A percentile compares a stretch with the other conserved stretches of the same genome.
Evolutionary conservation across 1,140 invertebrate genomes (phyloP).

Genomic region (Ceratina japonica): DNA sequence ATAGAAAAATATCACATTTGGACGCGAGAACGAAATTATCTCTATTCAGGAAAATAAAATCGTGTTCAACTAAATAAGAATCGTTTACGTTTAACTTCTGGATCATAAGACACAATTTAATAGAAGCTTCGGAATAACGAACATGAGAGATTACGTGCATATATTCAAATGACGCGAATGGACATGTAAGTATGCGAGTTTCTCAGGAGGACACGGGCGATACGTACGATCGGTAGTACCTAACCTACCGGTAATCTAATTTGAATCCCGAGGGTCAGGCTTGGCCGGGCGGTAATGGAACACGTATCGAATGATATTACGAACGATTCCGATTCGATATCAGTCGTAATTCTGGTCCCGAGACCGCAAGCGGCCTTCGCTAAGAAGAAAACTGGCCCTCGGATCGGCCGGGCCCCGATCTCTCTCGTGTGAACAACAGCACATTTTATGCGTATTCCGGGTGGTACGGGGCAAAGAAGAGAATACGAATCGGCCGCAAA

Average conservation of each 20-base stretch:
- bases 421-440: constrained; percentile 50
- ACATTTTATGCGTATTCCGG: constrained; percentile 51
- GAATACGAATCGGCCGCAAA: constrained; percentile 17
- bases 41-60: too few relatives aligned
- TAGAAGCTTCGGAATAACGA: too few relatives aligned
- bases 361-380: constrained; percentile 58
- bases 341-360: constrained; percentile 69
- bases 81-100: too few relatives aligned
- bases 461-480: constrained; percentile 11
- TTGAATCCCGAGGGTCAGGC: constrained; percentile 71
- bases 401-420: not conserved
- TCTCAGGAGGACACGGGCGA: not conserved
- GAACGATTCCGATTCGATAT: constrained; percentile 77
- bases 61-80: too few relatives aligned
- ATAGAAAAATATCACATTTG: not conserved
- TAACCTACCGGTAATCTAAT: constrained; percentile 75
- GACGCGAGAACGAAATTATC: not conserved
- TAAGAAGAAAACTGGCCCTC: constrained; percentile 1
- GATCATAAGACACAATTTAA: too few relatives aligned
- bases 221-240: constrained; percentile 45
- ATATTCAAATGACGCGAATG: not conserved
- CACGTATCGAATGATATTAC: constrained; percentile 79
- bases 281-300: constrained; percentile 71
- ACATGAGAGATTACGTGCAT: too few relatives aligned
- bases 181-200: not conserved